These are phyloP conservation scores for Drosophila diplacantha DNA, from an alignment of 2,888 invertebrate genomes.

Conservation along the genomic window DNA sequence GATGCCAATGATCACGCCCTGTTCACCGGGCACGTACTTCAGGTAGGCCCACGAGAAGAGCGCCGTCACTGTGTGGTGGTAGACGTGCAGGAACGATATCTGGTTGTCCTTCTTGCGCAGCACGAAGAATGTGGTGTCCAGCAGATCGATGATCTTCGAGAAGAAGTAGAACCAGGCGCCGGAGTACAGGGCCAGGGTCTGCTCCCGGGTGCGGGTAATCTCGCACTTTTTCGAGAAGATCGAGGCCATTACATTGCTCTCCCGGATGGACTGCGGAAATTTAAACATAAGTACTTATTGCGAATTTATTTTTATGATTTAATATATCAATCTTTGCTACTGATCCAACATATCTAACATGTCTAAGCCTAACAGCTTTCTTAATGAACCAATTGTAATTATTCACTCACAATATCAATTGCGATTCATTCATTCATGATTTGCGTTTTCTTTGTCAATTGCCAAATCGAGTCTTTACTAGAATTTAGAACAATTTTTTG, in stretches of 20 bases:
- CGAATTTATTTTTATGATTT: neutral
- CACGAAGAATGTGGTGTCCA: constrained; percentile 93
- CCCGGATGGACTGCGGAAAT: constrained; percentile 64
- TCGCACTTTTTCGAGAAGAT: constrained; percentile 74
- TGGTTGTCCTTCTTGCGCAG: constrained; percentile 93
- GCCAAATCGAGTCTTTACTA: neutral
- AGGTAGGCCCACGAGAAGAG: constrained; percentile 88
- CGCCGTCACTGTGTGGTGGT: constrained; percentile 91
- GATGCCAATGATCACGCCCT: constrained; percentile 79
- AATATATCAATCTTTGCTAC: neutral
- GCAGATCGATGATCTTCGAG: constrained; percentile 86
- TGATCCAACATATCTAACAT: neutral
- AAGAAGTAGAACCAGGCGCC: constrained; percentile 89
- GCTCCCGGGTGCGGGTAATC: constrained; percentile 70
- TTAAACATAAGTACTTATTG: neutral
- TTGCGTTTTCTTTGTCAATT: neutral
- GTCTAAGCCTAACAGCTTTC: neutral
- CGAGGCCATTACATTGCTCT: constrained; percentile 73
- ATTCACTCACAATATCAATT: neutral
- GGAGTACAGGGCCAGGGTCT: constrained; percentile 79
- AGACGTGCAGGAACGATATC: constrained; percentile 91
- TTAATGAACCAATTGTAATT: neutral
- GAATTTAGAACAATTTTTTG: neutral
- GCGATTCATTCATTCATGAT: constrained; percentile 8
- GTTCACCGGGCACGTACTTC: constrained; percentile 84